Evolutionary conservation across 2,888 invertebrate genomes (phyloP).

Genomic region (Megaustenia siamemsis): DNA sequence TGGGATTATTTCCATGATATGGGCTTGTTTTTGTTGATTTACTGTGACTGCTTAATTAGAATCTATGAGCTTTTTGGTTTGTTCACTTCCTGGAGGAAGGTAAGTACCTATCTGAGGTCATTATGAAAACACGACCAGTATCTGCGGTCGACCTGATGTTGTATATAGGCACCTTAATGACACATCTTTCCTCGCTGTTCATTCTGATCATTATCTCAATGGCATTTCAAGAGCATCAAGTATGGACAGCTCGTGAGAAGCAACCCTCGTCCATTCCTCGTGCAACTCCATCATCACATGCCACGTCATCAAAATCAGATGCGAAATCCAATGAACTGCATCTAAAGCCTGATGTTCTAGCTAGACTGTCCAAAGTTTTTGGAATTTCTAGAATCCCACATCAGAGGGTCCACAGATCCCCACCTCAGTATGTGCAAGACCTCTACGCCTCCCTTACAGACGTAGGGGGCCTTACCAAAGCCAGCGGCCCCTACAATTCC

Average conservation of each 20-base stretch:
- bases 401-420: slow-evolving; percentile 70
- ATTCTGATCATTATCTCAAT: slow-evolving; percentile 13
- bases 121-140: slow-evolving; percentile 13
- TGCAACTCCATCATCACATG: background rate
- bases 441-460: slow-evolving; percentile 83
- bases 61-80: background rate
- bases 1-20: background rate
- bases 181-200: background rate
- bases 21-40: slow-evolving; percentile 1
- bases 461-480: slow-evolving; percentile 80
- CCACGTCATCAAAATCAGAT: slow-evolving; percentile 26
- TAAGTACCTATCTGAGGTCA: background rate
- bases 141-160: background rate
- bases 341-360: slow-evolving; percentile 69
- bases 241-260: background rate
- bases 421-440: slow-evolving; percentile 84
- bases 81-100: background rate
- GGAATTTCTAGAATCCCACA: slow-evolving; percentile 74
- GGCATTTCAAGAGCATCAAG: slow-evolving; percentile 10
- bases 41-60: background rate
- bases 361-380: slow-evolving; percentile 76
- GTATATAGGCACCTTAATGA: slow-evolving; percentile 17
- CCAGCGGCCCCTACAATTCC: slow-evolving; percentile 82
- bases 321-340: background rate
- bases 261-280: background rate